Evolutionary conservation across 92 coral and sea anemone genomes (phyloP), one percentile per base, ranked within the genome.

Genomic region (Palythoa heliodiscus): DNA sequence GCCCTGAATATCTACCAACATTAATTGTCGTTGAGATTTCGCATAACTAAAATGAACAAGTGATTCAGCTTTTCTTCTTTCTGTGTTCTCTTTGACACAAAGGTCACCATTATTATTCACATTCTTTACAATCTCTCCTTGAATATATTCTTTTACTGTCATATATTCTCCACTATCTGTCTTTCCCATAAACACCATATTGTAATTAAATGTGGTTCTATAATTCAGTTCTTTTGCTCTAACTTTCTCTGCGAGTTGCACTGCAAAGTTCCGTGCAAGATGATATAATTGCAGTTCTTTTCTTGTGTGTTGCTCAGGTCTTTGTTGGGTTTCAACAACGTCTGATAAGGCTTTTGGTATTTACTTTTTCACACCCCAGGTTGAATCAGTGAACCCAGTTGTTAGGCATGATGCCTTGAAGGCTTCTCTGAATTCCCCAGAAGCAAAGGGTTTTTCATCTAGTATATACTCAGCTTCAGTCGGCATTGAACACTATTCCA

Each of bases 171-270:
- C 90, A 75, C 37, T 54, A 53, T 86, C 84, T 38, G 87, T 86
- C 88, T 86, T 90, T 24, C 88, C 93, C 90, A 92, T 70, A 88
- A 80, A 90, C 13, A 90, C 95, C 71, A 87, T 85, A n/a, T 84
- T 92, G 86, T 92, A 90, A 24, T 76, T 63, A 87, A 92, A 92
- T 52, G 91, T 85, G 52, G 82, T 73, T 35, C 91, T 92, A 92
- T 86, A 92, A 48, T 82, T 84, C 73, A 83, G 38, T 58, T 73
- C 47, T 68, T 91, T 77, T 82, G 80, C 73, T 77, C 14, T 72
- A 17, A 91, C 82, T 79, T 84, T 76, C 55, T 91, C 82, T 75
- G 64, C 72, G 55, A 91, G 87, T 71, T 89, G 95, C 23, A 84
- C 77, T n/a, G 93, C 91, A 90, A 85, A 92, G 77, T 87, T 92